phyloP scores from a whole-genome alignment of 1,140 invertebrate species.

The Zelostemma sp. region DNA sequence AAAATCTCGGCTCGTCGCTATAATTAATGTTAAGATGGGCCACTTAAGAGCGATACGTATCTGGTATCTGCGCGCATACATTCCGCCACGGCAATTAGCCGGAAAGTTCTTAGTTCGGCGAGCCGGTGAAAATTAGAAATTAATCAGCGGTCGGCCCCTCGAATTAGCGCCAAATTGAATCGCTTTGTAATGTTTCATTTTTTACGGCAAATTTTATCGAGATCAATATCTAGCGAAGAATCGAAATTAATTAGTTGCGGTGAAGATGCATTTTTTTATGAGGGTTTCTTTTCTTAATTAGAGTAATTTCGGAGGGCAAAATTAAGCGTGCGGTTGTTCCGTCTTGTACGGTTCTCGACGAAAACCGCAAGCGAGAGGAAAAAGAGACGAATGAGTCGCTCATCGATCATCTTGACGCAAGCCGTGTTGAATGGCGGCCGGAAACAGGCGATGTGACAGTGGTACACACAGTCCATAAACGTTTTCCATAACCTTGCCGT shows the following conservation, averaged over 20 bases:
- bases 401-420: conserved; percentile 54
- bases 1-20: neutral
- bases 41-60: conserved; percentile 4
- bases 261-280: too few relatives aligned
- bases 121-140: neutral
- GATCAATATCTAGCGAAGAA: too few relatives aligned
- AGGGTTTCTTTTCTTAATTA: too few relatives aligned
- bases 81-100: neutral
- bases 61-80: neutral
- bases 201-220: neutral
- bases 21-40: conserved; percentile 8
- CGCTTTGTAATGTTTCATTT: neutral
- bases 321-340: neutral
- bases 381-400: conserved; percentile 42
- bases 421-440: conserved; percentile 31
- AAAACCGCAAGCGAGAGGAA: conserved; percentile 34
- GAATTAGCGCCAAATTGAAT: neutral
- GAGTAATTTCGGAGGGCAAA: neutral
- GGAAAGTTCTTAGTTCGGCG: neutral
- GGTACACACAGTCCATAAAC: conserved; percentile 44
- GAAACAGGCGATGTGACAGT: conserved; percentile 47
- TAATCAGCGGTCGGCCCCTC: neutral
- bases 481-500: conserved; percentile 36
- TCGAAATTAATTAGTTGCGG: too few relatives aligned
- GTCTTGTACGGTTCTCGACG: conserved; percentile 10